Base-by-base conservation (phyloP, 1,140 invertebrate species). In the Zophobas morio region DNA sequence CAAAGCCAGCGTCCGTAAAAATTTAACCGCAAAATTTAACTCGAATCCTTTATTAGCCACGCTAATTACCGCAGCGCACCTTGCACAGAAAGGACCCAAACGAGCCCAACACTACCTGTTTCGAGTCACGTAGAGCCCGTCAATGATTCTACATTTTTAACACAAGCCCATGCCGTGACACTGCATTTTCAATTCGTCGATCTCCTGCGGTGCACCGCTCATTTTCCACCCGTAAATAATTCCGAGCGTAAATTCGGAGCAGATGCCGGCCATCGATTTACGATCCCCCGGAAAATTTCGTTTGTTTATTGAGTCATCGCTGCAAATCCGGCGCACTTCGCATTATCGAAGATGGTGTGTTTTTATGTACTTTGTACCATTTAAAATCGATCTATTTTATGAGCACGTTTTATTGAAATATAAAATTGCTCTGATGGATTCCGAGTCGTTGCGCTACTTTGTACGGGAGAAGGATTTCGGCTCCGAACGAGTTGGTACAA, bases 21-120 rank as follows among this genome's bases (percentile, higher is more conserved):
- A 66, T 42, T 66, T 66, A 66, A 66, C 60, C 60, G 60, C 60
- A 66, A 66, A 66, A 66, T 66, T 66, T 66, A 66, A 66, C 60
- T 66, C 20, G 37, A 66, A 66, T 66, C 37, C 60, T 66, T 60
- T 66, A 66, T 66, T 66, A 66, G 60, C 40, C 60, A 66, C 60
- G 39, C 60, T 66, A 66, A 66, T 66, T 66, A 66, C 39, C 60
- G 3, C 20, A 66, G 60, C 57, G 6, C 39, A 40, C 39, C 39
- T 66, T 66, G 37, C 35, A 66, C 42, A 66, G 60, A 42, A 66
- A 42, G n/a, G 60, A 66, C 42, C 36, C 40, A 66, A 66, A 40
- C 37, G 20, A 1, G 60, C 60, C 39, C 36, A 39, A 60, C 33
- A 35, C 56, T 60, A 66, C 60, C 60, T 66, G 60, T 42, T 66